Conservation (phyloP, 2,888 invertebrate genomes). For the Campaea margaritaria region DNA sequence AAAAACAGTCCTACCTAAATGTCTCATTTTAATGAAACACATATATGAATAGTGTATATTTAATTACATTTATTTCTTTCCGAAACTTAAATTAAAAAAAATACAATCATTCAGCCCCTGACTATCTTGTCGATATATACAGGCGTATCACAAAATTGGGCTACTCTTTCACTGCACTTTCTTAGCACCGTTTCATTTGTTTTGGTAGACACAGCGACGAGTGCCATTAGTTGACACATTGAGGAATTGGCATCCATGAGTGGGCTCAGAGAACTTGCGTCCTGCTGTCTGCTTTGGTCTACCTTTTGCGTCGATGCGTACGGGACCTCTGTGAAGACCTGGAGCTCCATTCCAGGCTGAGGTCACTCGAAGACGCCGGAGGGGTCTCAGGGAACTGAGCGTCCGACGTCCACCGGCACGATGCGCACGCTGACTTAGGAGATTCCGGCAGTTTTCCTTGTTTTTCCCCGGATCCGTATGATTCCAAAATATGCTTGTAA, state of each 20-base stretch:
- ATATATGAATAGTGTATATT: neutral
- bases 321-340: conserved; percentile 69
- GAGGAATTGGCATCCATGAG: conserved; percentile 45
- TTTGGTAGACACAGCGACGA: neutral
- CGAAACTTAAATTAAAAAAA: neutral
- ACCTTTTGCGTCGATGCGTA: conserved; percentile 73
- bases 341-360: conserved; percentile 79
- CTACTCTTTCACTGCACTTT: conserved; percentile 12
- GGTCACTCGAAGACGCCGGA: conserved; percentile 75
- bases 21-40: neutral
- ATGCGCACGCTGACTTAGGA: conserved; percentile 69
- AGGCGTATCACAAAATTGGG: conserved; percentile 1
- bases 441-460: conserved; percentile 61
- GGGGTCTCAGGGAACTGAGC: conserved; percentile 81
- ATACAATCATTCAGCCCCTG: neutral
- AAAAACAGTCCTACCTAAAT: neutral
- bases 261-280: conserved; percentile 40
- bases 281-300: conserved; percentile 41
- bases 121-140: neutral
- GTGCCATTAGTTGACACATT: conserved; percentile 19
- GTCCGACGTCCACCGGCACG: conserved; percentile 80
- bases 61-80: neutral
- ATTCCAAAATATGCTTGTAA: conserved; percentile 81
- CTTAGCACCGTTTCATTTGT: conserved; percentile 26
- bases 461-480: conserved; percentile 62